phyloP scores from a whole-genome alignment of 2,797 vertebrate genomes.

The Bradypus variegatus region DNA sequence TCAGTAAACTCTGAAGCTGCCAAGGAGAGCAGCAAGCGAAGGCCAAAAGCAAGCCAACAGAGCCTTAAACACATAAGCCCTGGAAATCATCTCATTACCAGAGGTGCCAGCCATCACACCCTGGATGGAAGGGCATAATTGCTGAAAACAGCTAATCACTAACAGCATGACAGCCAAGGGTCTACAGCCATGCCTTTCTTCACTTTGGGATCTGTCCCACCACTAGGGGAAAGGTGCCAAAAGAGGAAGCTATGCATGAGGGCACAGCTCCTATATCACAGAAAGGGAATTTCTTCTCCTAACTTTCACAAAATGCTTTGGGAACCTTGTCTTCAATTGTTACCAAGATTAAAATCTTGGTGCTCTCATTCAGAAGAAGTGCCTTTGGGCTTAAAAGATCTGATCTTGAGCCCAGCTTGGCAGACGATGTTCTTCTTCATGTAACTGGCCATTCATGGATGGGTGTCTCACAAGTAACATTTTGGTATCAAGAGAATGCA shows the following conservation, averaged over 20 bases:
- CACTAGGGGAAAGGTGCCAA: constrained; percentile 39
- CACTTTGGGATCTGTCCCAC: constrained; percentile 19
- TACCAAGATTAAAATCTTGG: constrained; percentile 2
- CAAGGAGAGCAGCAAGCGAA: constrained; percentile 54
- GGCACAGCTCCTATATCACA: not conserved
- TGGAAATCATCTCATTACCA: constrained; percentile 73
- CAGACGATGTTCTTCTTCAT: not conserved
- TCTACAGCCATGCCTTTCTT: constrained; percentile 59
- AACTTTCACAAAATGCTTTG: not conserved
- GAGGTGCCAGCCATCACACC: constrained; percentile 75
- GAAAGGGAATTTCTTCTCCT: not conserved
- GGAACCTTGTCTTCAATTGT: not conserved
- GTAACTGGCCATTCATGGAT: not conserved
- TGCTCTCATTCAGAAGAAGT: not conserved
- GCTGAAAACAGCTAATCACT: constrained; percentile 73
- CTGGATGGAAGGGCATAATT: constrained; percentile 74
- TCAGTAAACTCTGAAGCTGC: constrained; percentile 49
- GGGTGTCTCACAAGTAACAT: not conserved
- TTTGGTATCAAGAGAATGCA: not conserved
- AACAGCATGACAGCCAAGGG: constrained; percentile 67
- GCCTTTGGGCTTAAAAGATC: not conserved
- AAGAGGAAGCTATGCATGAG: constrained; percentile 28
- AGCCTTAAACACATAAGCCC: constrained; percentile 67
- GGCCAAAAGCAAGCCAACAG: constrained; percentile 64
- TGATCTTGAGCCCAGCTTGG: not conserved